Evolutionary conservation across 2,888 invertebrate species (phyloP).

Genomic region (Coenonympha glycerion): DNA sequence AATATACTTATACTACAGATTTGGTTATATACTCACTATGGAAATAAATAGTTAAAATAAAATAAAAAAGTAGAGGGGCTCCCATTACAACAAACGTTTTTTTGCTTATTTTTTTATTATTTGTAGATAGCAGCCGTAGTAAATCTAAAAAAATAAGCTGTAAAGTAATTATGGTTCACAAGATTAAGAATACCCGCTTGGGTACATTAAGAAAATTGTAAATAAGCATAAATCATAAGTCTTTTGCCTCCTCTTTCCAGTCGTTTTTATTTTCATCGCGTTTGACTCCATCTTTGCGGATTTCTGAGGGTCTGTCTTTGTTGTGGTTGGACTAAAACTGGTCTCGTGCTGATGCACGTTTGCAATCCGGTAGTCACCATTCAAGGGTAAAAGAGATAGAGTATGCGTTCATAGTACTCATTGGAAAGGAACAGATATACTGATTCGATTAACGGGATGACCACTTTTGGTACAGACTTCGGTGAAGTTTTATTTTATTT

Average conservation of each 20-base stretch:
- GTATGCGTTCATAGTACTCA: constrained; percentile 25
- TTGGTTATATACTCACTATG: too few species aligned
- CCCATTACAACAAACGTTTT: too few species aligned
- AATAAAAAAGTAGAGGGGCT: too few species aligned
- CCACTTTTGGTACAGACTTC: constrained; percentile 39
- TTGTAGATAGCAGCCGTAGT: too few species aligned
- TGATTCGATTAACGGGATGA: constrained; percentile 57
- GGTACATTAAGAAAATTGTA: too few species aligned
- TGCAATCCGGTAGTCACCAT: constrained; percentile 62
- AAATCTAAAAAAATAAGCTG: too few species aligned
- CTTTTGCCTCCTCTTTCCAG: constrained; percentile 16
- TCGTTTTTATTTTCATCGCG: constrained; percentile 20
- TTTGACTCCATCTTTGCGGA: constrained; percentile 34
- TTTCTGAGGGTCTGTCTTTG: constrained; percentile 36
- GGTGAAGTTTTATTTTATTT: constrained; percentile 43
- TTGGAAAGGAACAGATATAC: constrained; percentile 41
- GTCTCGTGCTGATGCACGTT: constrained; percentile 50
- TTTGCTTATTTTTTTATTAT: too few species aligned
- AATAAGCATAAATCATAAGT: background rate
- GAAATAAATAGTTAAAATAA: too few species aligned
- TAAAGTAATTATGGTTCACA: too few species aligned
- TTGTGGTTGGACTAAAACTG: constrained; percentile 57
- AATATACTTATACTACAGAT: too few species aligned
- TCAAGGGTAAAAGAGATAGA: constrained; percentile 55
- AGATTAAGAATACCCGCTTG: too few species aligned